Percentiles rank a stretch among this genome's conserved stretches.
Evolutionary conservation across 2,888 invertebrate genomes (phyloP).

Genomic region (Orthosia gothica): DNA sequence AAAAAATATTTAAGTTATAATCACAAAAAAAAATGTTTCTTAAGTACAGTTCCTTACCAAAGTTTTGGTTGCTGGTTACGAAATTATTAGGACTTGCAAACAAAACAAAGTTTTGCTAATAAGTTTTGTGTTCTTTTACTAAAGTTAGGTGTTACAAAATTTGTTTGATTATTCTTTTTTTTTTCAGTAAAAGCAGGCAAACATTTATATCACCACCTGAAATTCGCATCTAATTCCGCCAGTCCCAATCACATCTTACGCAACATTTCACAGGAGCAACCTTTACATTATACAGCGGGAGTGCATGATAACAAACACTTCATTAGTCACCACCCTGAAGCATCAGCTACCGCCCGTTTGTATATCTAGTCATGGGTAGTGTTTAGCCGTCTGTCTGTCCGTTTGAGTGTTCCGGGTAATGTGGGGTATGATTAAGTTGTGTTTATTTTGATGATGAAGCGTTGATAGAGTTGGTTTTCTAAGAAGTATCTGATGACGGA

Average conservation of each 20-base stretch:
- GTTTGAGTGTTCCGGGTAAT: constrained; percentile 41
- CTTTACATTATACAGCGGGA: constrained; percentile 29
- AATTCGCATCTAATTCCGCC: neutral
- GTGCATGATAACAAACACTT: constrained; percentile 47
- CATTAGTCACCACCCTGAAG: constrained; percentile 46
- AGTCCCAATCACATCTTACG: neutral
- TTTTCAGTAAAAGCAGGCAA: neutral
- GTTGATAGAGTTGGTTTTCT: constrained; percentile 10
- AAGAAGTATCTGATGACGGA: neutral
- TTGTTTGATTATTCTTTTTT: no score
- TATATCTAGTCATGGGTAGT: constrained; percentile 34
- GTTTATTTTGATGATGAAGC: constrained; percentile 32
- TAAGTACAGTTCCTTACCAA: no score
- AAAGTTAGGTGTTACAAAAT: no score
- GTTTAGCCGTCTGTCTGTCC: constrained; percentile 55
- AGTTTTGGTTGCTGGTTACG: no score
- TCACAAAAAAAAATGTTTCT: no score
- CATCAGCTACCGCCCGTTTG: constrained; percentile 35
- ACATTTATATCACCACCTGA: neutral
- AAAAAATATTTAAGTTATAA: no score
- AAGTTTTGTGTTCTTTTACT: no score
- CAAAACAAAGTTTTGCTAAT: no score
- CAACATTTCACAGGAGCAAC: constrained; percentile 5
- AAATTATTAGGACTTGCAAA: no score
- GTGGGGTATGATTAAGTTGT: constrained; percentile 15